Evolutionary conservation across 2,888 invertebrate genomes (phyloP), one percentile per base, ranked within the genome.

Genomic region (Yponomeuta cagnagella): DNA sequence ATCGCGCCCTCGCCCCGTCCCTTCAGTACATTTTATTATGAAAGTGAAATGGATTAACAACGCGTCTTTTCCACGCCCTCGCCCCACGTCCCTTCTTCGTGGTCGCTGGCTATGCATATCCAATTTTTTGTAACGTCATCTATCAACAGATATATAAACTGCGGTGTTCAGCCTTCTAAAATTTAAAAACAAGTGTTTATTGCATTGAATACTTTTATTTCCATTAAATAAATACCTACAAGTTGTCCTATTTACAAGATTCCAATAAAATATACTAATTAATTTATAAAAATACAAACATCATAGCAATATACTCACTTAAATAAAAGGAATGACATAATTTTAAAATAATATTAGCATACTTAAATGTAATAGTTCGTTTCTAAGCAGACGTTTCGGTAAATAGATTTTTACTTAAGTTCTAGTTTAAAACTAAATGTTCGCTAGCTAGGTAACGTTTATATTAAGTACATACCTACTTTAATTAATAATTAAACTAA

Each of bases 241-340:
- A 52, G 30, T 52, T 12, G 23, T 68, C 5, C 12, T 68, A 68
- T 48, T 48, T 68, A 52, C 48, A 52, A 69, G 48, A 69, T 23
- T 30, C 48, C 69, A 69, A 48, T 33, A 69, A 58, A 58, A 58
- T 58, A 15, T 43, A 43, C 2, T 43, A 58, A 58, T 58, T 58
- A 12, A 15, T 58, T 58, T 58, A 12, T 52, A 69, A 69, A 52
- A 52, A 43, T 52, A 52, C 30, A 69, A 69, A 52, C 69, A 69
- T 52, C 69, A 69, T 69, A 23, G 52, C 5, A 69, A 58, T 48
- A 48, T 37, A 48, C n/a, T 43, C 15, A 48, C 37, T 69, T 48
- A 69, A 69, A 52, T 52, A 69, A 52, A 69, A 69, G 69, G 48
- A 69, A 69, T 52, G 48, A 31, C 31, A 48, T 15, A 15, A 12